phyloP scores from a whole-genome alignment of 2,113 vertebrate genomes.

The Numida meleagris region DNA sequence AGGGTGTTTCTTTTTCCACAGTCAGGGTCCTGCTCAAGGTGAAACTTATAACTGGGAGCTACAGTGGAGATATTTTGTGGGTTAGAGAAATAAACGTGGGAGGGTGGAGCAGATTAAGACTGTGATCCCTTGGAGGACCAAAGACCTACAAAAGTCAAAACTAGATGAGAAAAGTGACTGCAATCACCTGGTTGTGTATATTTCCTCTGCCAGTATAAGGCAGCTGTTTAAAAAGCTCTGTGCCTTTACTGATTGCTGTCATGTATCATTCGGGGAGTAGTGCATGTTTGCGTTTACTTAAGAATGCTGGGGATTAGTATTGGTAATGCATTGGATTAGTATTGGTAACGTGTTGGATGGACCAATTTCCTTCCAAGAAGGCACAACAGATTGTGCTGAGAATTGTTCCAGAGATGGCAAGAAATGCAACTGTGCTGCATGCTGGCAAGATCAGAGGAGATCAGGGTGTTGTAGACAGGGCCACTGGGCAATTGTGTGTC shows the following conservation, averaged over 20 bases:
- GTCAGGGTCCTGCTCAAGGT: background rate
- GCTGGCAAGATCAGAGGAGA: background rate
- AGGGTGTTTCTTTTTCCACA: background rate
- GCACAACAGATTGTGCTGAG: background rate
- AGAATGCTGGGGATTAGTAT: background rate
- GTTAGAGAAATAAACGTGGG: background rate
- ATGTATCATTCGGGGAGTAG: background rate
- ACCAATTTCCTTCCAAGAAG: background rate
- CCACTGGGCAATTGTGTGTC: background rate
- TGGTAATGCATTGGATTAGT: background rate
- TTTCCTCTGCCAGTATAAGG: background rate
- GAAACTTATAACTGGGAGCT: constrained; percentile 2
- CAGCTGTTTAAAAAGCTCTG: background rate
- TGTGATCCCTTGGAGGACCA: background rate
- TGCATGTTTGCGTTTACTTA: background rate
- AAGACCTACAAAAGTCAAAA: background rate
- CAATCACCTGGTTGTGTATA: background rate
- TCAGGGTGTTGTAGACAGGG: background rate
- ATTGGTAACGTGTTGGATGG: background rate
- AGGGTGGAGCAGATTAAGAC: background rate
- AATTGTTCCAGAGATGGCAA: background rate
- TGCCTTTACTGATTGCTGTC: background rate
- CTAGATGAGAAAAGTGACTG: background rate
- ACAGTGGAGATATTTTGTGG: background rate
- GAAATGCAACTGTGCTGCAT: background rate